Base-by-base conservation (phyloP, 2,113 vertebrate genomes). In the Limnothrissa miodon region DNA sequence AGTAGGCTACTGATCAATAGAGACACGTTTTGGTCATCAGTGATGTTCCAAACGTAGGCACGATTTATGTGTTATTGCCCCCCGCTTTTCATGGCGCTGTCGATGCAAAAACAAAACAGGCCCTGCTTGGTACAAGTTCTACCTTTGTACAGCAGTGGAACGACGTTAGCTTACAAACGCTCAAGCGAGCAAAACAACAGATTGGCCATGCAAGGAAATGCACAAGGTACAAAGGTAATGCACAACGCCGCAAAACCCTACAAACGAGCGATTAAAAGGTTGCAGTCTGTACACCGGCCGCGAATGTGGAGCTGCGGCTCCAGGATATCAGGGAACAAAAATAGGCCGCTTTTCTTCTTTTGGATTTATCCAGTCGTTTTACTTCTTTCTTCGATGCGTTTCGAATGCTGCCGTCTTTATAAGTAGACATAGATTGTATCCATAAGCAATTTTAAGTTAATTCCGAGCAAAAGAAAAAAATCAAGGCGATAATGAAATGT, bases 11-110 rank as follows among this genome's bases (percentile, higher is more conserved):
- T 36, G 36, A 36, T 74, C 66, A 74, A 29, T 74, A 17, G 74
- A 25, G 80, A 81, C 56, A 80, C 80, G 86, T 62, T 66, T 74
- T 48, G 84, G 39, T 84, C 83, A 79, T 81, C 33, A 15, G 6
- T 0, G 84, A 78, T 0, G 81, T 45, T 85, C 84, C 84, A 86
- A 81, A 85, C 45, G 79, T 85, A 83, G 87, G 66, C 91, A 87
- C 82, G 83, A 83, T 86, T 84, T 59, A 83, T 89, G 82, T 94
- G 93, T 95, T 95, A 94, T 95, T 95, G 93, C 94, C 91, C 90
- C 85, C 86, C 83, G 85, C 85, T 87, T 85, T 91, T 92, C 92
- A 92, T 91, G 92, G 93, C 92, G 90, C 88, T 88, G 88, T 82
- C 79, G 86, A 23, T 87, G 88, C 83, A 84, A 92, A 90, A 93